phyloP scores from a whole-genome alignment of 2,113 vertebrate genomes.

The Rattus rattus region DNA sequence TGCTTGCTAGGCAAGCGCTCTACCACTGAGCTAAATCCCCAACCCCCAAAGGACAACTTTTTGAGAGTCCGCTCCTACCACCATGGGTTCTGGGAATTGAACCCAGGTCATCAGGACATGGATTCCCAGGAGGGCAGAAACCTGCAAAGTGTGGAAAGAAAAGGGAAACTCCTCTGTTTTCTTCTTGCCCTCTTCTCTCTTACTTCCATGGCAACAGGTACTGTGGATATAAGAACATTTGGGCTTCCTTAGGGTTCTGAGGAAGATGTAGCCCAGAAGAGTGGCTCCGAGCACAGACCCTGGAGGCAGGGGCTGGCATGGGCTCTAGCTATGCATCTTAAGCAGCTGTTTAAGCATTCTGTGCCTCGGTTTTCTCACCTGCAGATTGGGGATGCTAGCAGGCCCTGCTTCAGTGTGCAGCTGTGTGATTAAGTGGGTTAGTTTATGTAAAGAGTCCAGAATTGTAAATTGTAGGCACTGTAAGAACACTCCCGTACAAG shows the following conservation, averaged over 20 bases:
- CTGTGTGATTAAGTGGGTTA: conserved; percentile 11
- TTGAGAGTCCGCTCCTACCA: not conserved
- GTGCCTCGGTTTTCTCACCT: not conserved
- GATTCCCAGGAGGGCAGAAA: not conserved
- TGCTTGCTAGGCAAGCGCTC: too few relatives aligned
- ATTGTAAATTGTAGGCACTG: not conserved
- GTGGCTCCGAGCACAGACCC: not conserved
- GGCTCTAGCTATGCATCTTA: not conserved
- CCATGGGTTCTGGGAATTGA: not conserved
- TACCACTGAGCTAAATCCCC: too few relatives aligned
- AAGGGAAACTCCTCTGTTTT: not conserved
- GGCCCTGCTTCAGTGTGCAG: not conserved
- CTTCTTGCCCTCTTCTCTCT: not conserved
- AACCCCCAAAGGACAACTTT: too few relatives aligned
- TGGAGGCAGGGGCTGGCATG: not conserved
- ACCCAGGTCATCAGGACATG: not conserved
- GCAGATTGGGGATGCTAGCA: not conserved
- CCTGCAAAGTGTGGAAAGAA: not conserved
- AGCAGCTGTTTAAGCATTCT: not conserved
- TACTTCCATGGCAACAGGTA: not conserved
- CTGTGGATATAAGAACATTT: not conserved
- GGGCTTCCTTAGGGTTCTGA: not conserved
- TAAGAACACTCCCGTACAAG: not conserved
- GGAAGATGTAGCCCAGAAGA: not conserved
- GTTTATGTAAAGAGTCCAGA: not conserved